Percentiles rank a stretch among this genome's conserved stretches.
Conservation (phyloP, 2,797 vertebrate species). For the Manis javanica region DNA sequence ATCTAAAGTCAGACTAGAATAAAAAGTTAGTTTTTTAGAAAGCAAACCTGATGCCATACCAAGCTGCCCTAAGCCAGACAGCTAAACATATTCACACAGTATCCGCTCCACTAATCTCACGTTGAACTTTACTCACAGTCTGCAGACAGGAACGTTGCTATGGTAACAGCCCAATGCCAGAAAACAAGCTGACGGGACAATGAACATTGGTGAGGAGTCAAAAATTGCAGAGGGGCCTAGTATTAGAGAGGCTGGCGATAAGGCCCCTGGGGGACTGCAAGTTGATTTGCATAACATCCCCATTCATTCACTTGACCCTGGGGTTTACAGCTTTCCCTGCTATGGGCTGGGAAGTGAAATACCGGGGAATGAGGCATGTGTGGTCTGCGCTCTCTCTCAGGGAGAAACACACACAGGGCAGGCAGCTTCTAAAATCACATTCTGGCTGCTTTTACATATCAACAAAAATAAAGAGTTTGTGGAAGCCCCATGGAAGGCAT, state of each 20-base stretch:
- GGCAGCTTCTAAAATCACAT: background rate
- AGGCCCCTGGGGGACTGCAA: background rate
- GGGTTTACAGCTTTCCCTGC: background rate
- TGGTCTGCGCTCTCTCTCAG: background rate
- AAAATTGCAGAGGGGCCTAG: background rate
- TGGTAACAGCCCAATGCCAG: conserved; percentile 32
- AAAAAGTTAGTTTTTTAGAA: background rate
- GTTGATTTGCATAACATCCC: background rate
- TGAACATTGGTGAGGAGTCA: background rate
- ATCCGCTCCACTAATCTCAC: conserved; percentile 10
- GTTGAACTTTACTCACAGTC: background rate
- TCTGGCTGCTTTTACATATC: background rate
- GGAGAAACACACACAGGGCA: too few relatives aligned
- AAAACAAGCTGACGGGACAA: background rate
- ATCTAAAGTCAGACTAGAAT: conserved; percentile 5
- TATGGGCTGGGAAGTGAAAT: background rate
- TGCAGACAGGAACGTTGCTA: background rate
- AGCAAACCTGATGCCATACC: background rate
- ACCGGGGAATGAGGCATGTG: fast-evolving
- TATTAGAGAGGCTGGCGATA: background rate
- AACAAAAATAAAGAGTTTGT: background rate
- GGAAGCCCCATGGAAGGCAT: background rate
- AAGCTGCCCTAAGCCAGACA: conserved; percentile 5
- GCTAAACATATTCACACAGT: background rate
- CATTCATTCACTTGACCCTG: background rate